A percentile compares a stretch with the other conserved stretches of the same genome.
These are phyloP conservation scores for Tapirus terrestris DNA, from an alignment of 2,113 vertebrate genomes.

Conservation along the genomic window DNA sequence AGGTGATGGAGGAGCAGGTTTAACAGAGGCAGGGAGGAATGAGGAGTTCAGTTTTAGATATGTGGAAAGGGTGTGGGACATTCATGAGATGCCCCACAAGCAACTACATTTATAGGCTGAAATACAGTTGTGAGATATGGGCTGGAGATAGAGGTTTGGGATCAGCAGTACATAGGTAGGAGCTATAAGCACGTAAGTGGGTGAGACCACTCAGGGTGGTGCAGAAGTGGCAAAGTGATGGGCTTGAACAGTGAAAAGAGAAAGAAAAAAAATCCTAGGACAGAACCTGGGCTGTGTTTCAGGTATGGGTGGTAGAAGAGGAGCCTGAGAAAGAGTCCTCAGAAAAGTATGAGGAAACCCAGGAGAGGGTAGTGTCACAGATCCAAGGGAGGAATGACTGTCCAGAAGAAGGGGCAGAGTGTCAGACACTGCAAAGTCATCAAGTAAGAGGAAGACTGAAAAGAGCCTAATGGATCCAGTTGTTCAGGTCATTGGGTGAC, in stretches of 20 bases:
- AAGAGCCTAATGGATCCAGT: background rate
- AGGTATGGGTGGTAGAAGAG: background rate
- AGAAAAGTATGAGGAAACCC: conserved; percentile 4
- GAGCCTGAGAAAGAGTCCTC: background rate
- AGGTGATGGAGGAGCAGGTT: background rate
- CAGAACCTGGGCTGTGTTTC: background rate
- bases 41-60: background rate
- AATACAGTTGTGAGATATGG: background rate
- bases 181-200: background rate
- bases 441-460: background rate
- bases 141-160: background rate
- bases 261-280: background rate
- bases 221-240: background rate
- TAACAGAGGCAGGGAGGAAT: background rate
- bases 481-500: background rate
- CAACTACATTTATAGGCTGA: background rate
- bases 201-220: background rate
- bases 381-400: background rate
- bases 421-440: background rate
- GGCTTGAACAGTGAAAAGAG: background rate
- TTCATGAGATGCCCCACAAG: background rate
- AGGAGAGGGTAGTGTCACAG: background rate
- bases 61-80: background rate
- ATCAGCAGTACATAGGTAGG: background rate
- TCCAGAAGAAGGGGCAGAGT: background rate